phyloP scores from a whole-genome alignment of 2,797 vertebrate genomes.

The Chrosomus eos region DNA sequence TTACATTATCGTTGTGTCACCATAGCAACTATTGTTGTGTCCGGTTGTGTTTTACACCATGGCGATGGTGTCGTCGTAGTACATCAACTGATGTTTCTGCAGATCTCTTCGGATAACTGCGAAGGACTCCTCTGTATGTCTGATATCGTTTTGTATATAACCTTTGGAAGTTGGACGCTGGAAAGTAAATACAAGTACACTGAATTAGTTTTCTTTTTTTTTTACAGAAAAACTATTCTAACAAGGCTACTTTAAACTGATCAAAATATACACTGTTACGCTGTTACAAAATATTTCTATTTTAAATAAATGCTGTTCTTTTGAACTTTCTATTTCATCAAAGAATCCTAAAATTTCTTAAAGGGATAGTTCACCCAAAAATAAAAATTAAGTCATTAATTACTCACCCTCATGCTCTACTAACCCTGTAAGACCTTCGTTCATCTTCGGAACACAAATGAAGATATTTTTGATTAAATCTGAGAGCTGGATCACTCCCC shows the following conservation, averaged over 20 bases:
- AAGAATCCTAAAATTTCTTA: background rate
- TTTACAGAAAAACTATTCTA: background rate
- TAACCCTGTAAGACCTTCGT: too few relatives aligned
- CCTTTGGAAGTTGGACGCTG: slow-evolving; percentile 94
- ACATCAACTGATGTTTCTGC: slow-evolving; percentile 74
- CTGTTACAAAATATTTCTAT: background rate
- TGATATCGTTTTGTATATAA: slow-evolving; percentile 87
- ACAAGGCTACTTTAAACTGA: background rate
- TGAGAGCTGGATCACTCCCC: too few relatives aligned
- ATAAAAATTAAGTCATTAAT: too few relatives aligned
- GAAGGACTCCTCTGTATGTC: slow-evolving; percentile 81
- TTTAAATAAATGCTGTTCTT: background rate
- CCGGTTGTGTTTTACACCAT: slow-evolving; percentile 81
- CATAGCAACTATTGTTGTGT: slow-evolving; percentile 81
- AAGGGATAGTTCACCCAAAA: too few relatives aligned
- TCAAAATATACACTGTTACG: background rate
- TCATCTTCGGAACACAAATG: too few relatives aligned
- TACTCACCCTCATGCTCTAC: too few relatives aligned
- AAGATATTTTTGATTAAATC: too few relatives aligned
- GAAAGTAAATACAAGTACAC: slow-evolving; percentile 56
- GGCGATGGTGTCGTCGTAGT: slow-evolving; percentile 80
- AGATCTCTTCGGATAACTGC: slow-evolving; percentile 79
- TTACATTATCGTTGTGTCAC: slow-evolving; percentile 62
- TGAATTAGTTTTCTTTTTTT: background rate
- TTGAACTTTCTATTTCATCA: background rate